Evolutionary conservation across 2,113 vertebrate species (phyloP), one percentile per base, ranked within the genome.

Genomic region (Chloropsis cyanopogon): DNA sequence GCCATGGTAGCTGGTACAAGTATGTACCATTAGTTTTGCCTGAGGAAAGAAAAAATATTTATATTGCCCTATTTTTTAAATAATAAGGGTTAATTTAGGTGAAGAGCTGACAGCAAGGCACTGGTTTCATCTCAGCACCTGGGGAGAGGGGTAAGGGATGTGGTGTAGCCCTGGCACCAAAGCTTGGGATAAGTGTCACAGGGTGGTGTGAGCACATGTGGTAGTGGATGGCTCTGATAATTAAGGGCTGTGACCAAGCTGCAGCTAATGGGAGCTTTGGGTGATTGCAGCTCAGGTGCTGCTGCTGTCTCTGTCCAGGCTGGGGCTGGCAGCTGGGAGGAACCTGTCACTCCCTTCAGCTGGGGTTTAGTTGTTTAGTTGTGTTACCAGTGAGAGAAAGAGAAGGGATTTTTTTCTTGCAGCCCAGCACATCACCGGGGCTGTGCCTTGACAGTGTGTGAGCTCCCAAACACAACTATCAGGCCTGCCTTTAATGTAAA

Each of bases 371-470:
- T 26, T 56, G 26, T 24, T 87, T 44, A 23, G 49, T 17, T 44
- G 33, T 24, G 61, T 61, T 78, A 44, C 19, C 19, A 21, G 17
- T 0, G 4, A 64, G 13, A 71, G 7, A 14, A 70, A 35, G 25
- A 87, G 37, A 87, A 42, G 33, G 39, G 9, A 31, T 25, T 8
- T 20, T 39, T 17, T 52, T 11, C 47, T 77, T 56, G 44, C 59
- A 64, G 2, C 4, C 33, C 35, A 29, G 33, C 37, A 44, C 8
- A 5, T 68, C 63, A 20, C 17, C 1, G 0, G 22, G 14, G 28
- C 61, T 59, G 22, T 59, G 25, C 46, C 50, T 44, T 0, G 0
- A 17, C 46, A 49, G 33, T 2, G 12, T 4, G 1, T 20, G 54
- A 78, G 53, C n/a, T 93, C 59, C 54, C 49, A 50, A 23, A 44